Evolutionary conservation across 2,888 invertebrate genomes (phyloP).

Genomic region (Cyrtodaria siliqua): DNA sequence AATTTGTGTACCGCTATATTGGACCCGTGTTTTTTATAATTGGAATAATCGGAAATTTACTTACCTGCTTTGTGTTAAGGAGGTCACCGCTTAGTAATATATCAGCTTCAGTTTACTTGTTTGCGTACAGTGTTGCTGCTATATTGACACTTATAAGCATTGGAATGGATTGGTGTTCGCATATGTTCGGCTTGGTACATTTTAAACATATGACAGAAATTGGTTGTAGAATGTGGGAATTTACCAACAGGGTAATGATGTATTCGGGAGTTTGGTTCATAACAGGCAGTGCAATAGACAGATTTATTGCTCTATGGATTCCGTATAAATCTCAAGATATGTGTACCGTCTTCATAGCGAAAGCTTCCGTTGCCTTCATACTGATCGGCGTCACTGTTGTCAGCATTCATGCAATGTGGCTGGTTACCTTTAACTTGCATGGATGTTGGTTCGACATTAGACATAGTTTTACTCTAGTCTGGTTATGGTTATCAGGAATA

Average conservation of each 20-base stretch:
- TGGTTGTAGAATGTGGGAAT: constrained; percentile 77
- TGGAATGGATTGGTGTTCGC: constrained; percentile 73
- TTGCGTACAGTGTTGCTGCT: constrained; percentile 71
- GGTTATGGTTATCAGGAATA: constrained; percentile 78
- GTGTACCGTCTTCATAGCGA: constrained; percentile 79
- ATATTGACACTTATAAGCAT: constrained; percentile 68
- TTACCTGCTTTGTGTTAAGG: constrained; percentile 63
- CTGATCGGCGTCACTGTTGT: constrained; percentile 74
- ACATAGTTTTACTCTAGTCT: constrained; percentile 46
- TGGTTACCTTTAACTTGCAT: constrained; percentile 65
- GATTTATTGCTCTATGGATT: constrained; percentile 72
- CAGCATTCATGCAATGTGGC: constrained; percentile 82
- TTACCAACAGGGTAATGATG: constrained; percentile 71
- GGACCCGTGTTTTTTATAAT: constrained; percentile 71
- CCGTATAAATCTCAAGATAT: constrained; percentile 67
- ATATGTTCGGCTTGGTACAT: constrained; percentile 58
- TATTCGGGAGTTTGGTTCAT: constrained; percentile 79
- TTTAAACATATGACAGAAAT: constrained; percentile 72
- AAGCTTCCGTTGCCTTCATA: constrained; percentile 69
- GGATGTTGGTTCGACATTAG: constrained; percentile 26
- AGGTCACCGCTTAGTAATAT: constrained; percentile 65
- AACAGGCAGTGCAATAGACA: constrained; percentile 76
- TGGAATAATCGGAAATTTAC: constrained; percentile 72
- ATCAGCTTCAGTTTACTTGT: constrained; percentile 74
- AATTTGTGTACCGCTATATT: constrained; percentile 57